Base-by-base conservation (phyloP, 2,797 vertebrate genomes). In the Protonibea diacanthus region DNA sequence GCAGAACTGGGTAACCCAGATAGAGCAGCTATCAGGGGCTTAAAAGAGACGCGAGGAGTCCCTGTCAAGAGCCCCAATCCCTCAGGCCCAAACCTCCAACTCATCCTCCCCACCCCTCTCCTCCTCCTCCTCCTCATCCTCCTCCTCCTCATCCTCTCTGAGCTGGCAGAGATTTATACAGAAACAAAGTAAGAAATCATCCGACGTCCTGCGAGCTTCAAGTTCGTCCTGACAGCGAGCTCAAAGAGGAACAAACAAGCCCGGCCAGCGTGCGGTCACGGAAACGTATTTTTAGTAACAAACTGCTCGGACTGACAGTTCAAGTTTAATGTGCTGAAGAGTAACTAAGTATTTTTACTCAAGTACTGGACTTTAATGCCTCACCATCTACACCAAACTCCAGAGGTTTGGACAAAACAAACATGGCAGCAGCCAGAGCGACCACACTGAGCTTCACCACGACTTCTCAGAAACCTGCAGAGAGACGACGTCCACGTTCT, bases 1-100 rank as follows among this genome's bases (percentile, higher is more conserved):
- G 38, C 76, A 76, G 79, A 92, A 91, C 86, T 86, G 77, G 89
- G 86, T 89, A 20, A 89, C 89, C 91, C 84, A 91, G n/a, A 86
- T 86, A 14, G 42, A 80, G 74, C 25, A 27, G 60, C 66, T 48
- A 9, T 74, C 49, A 45, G 64, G 60, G 67, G 59, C 40, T 59
- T 23, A 40, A 48, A 45, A 42, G 55, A 38, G 61, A 9, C 2
- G 45, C 17, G 42, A 49, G 14, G 25, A 78, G 56, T 38, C 57
- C 9, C 65, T 21, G 68, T 73, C 72, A 76, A 38, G 57, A 68
- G 48, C 21, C 68, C 2, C 1, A 29, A 5, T 59, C 82, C 76
- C 81, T 8, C 5, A 3, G 64, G 76, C 71, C 47, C 72, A 8
- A 71, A 47, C 38, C 48, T 74, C 72, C 71, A 21, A 68, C 62